Conservation (phyloP, 2,888 invertebrate species). For the Palloptera scutellata region DNA sequence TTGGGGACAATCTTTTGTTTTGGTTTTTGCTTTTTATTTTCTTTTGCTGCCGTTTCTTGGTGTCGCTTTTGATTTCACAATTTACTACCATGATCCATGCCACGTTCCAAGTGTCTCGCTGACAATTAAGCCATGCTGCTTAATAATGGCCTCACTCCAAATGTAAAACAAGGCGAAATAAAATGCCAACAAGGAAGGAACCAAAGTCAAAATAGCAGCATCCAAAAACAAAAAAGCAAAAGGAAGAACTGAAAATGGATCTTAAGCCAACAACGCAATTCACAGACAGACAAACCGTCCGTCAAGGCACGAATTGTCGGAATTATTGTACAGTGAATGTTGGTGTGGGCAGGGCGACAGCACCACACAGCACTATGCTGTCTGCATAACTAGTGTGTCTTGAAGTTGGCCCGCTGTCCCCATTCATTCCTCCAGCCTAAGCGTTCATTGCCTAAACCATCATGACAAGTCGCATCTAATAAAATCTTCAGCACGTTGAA, state of each 20-base stretch:
- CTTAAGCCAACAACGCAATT: constrained; percentile 14
- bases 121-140: constrained; percentile 30
- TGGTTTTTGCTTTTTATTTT: too few species aligned
- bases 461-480: constrained; percentile 39
- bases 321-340: background rate
- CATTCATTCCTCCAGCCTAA: too few species aligned
- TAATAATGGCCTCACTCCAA: constrained; percentile 21
- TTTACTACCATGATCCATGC: background rate
- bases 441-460: constrained; percentile 23
- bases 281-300: background rate
- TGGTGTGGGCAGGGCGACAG: background rate
- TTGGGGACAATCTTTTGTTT: too few species aligned
- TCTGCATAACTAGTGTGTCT: too few species aligned
- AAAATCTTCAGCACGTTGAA: constrained; percentile 40
- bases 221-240: too few species aligned
- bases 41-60: too few species aligned
- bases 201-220: too few species aligned
- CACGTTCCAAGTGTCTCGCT: constrained; percentile 6
- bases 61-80: too few species aligned
- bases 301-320: constrained; percentile 1
- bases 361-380: background rate
- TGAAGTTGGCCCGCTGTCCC: too few species aligned
- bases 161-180: too few species aligned
- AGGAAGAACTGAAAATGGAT: background rate
- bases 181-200: constrained; percentile 1